Evolutionary conservation across 1,140 invertebrate genomes (phyloP), one percentile per base, ranked within the genome.

Genomic region (Whitmania pigra): DNA sequence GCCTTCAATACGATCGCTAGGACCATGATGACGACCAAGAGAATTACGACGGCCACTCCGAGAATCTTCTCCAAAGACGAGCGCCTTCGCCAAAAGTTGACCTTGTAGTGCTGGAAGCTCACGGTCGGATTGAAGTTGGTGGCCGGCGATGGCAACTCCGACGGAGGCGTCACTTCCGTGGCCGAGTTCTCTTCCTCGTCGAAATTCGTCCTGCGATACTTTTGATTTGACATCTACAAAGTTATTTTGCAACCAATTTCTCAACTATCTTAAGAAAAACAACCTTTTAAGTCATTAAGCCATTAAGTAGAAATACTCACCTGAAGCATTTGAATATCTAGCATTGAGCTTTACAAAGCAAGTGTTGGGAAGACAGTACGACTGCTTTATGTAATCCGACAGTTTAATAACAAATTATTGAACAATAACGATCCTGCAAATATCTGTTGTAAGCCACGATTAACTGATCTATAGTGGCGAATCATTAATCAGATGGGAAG

Each of bases 61-160:
- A 88, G 81, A 20, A 83, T 82, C 80, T 84, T 86, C 77, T 88
- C 87, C 40, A 88, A 75, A 6, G 81, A 78, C 6, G 82, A 86
- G 53, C 86, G 81, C 71, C 86, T 84, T 79, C 87, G 85, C 89
- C 85, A 89, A 76, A 87, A 81, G 75, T 83, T 86, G 18, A 77
- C n/a, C 57, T 63, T 63, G 22, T 77, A 76, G 9, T 75, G 75
- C 73, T 80, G 79, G 73, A 80, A 79, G 17, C 67, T 77, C n/a
- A 81, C 76, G 40, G 76, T 74, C 6, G 78, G 75, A 66, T 74
- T 76, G 73, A 77, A 78, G 73, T 77, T 77, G 31, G 74, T 72
- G 71, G 27, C 71, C 40, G 18, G 72, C 49, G 66, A 75, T 49
- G 73, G 78, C 27, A 74, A 78, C 43, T 49, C 43, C 11, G 43